Conservation (phyloP, 2,888 invertebrate genomes). For the Temnothorax unifasciatus region DNA sequence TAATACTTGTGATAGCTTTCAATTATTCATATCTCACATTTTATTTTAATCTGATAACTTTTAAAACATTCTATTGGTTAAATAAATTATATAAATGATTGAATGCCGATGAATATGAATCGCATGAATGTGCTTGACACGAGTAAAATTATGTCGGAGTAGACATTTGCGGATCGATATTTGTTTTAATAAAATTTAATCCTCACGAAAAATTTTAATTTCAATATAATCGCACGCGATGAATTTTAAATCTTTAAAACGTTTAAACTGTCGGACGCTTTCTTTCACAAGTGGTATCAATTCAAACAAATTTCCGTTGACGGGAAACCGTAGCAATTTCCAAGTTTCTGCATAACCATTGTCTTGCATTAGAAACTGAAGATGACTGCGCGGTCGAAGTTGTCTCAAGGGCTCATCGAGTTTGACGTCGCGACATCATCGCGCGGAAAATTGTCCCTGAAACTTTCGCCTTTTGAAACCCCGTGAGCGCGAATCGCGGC, state of each 20-base stretch:
- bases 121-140: background rate
- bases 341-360: conserved; percentile 29
- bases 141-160: background rate
- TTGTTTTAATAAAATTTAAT: background rate
- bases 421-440: conserved; percentile 37
- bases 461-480: conserved; percentile 38
- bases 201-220: background rate
- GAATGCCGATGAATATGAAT: background rate
- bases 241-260: background rate
- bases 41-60: background rate
- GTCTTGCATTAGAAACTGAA: conserved; percentile 11
- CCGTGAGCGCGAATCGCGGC: background rate
- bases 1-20: background rate
- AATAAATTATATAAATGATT: background rate
- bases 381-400: background rate
- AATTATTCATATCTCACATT: background rate
- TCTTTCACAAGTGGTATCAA: background rate
- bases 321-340: conserved; percentile 22
- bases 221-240: background rate
- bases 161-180: background rate
- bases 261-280: too few species aligned
- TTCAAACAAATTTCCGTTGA: conserved; percentile 11
- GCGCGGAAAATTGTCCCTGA: background rate
- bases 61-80: background rate
- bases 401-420: conserved; percentile 22